phyloP scores from a whole-genome alignment of 2,797 vertebrate genomes.

The Lagorchestes hirsutus region DNA sequence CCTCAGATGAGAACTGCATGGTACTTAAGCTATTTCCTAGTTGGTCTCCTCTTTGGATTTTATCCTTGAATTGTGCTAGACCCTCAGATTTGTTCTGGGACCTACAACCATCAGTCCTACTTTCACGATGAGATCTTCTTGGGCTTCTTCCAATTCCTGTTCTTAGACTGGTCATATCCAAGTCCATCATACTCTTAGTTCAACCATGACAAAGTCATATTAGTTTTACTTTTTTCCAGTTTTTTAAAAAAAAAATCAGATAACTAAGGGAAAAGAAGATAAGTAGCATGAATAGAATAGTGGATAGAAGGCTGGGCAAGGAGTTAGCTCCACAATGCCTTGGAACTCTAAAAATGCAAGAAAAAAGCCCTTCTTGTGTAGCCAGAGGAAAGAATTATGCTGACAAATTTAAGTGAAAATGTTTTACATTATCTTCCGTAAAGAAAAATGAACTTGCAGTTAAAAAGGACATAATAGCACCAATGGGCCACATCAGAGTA shows the following conservation, averaged over 20 bases:
- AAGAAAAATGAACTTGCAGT: conserved; percentile 86
- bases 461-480: conserved; percentile 90
- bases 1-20: background rate
- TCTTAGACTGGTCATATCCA: background rate
- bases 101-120: background rate
- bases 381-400: background rate
- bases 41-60: background rate
- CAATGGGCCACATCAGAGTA: conserved; percentile 96
- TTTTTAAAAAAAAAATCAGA: background rate
- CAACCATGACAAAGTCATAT: background rate
- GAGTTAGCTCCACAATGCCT: background rate
- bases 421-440: conserved; percentile 86
- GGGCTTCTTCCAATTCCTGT: background rate
- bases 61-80: background rate
- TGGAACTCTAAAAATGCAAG: background rate
- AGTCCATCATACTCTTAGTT: background rate
- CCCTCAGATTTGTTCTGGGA: background rate
- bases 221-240: background rate
- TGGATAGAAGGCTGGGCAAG: background rate
- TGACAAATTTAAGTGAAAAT: conserved; percentile 92
- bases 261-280: background rate
- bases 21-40: background rate
- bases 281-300: background rate
- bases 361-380: background rate
- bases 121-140: background rate